Conservation (phyloP, 1,140 invertebrate species). For the Bicyclus anynana region DNA sequence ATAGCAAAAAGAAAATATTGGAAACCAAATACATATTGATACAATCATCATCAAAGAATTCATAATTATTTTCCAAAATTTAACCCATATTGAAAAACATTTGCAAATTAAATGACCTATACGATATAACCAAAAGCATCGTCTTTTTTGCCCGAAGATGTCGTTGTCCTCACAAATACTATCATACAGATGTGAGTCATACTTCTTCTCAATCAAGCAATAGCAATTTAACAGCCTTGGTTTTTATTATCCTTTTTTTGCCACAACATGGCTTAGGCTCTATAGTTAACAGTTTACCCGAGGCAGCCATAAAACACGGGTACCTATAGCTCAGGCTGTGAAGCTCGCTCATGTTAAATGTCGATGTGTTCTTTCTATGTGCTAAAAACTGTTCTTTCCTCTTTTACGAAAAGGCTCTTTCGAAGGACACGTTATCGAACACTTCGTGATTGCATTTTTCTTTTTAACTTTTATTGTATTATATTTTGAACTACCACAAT, state of each 20-base stretch:
- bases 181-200: too few relatives aligned
- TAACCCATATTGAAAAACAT: slow-evolving; percentile 23
- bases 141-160: slow-evolving; percentile 16
- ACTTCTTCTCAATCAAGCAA: too few relatives aligned
- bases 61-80: slow-evolving; percentile 15
- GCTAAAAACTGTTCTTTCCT: too few relatives aligned
- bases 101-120: slow-evolving; percentile 24
- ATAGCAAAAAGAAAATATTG: slow-evolving; percentile 27
- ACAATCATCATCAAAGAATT: slow-evolving; percentile 16
- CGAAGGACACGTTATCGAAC: background rate
- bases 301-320: too few relatives aligned
- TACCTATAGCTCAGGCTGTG: too few relatives aligned
- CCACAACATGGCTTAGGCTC: background rate
- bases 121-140: slow-evolving; percentile 26
- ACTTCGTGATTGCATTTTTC: background rate
- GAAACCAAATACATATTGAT: slow-evolving; percentile 30
- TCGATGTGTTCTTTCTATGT: too few relatives aligned
- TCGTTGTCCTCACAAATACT: slow-evolving; percentile 20
- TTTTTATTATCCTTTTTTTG: slow-evolving; percentile 7
- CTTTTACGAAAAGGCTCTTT: too few relatives aligned
- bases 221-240: too few relatives aligned
- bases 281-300: background rate
- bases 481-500: too few relatives aligned
- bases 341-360: too few relatives aligned
- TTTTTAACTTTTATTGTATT: background rate